Evolutionary conservation across 2,113 vertebrate species (phyloP), one percentile per base, ranked within the genome.

Genomic region (Cheirogaleus medius): DNA sequence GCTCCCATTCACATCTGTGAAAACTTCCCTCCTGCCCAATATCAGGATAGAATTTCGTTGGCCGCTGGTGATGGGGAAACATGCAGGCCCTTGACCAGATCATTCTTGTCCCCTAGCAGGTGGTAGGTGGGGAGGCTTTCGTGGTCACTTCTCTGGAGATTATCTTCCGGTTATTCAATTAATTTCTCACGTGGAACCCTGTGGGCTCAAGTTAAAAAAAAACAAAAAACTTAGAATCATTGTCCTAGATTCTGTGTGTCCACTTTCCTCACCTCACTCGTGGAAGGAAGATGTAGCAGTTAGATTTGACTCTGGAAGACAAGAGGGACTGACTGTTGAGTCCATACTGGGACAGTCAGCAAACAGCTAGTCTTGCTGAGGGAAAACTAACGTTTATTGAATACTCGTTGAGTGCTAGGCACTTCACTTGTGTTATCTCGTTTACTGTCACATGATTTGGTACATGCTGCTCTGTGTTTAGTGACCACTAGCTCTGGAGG

Each of bases 361-460:
- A 0, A 17, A 1, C 3, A 6, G 44, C 8, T 3, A 1, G 0
- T 20, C 44, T 8, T 87, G 8, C 10, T 0, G 39, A 54, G 47
- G 90, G 68, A 37, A 64, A 8, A 3, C 18, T 18, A 1, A 21
- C 3, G 0, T 8, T 58, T 9, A 0, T 0, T 8, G 58, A 9
- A 21, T 2, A 0, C 21, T 42, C 4, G 4, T 18, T 29, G 47
- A 1, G 8, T 8, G 2, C 66, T 49, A 15, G 42, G 86, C 20
- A 2, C 29, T 17, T 17, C 8, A 3, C 17, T 29, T 1, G 2
- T 0, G 6, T 25, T 0, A 10, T 15, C n/a, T 32, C 1, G 0
- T 3, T 52, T 3, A 2, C 18, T 66, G 23, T 49, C 10, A 0
- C 5, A 0, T 34, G 87, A 9, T 39, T 44, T 9, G 23, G 44